Conservation (phyloP, 2,797 vertebrate genomes). For the Tachyglossus aculeatus region DNA sequence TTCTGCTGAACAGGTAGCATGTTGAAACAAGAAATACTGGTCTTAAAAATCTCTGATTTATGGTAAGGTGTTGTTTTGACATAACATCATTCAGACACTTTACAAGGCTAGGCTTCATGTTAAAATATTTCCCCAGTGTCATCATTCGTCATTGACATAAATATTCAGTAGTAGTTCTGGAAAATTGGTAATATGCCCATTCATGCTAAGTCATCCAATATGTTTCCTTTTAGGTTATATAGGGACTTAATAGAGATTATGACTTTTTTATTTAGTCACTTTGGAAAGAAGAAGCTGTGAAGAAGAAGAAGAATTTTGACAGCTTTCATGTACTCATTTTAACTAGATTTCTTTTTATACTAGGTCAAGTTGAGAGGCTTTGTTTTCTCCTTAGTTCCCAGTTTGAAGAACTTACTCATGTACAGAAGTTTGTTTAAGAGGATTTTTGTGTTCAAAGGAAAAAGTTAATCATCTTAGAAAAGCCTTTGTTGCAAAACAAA, state of each 20-base stretch:
- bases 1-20: conserved; percentile 75
- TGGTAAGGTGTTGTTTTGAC: conserved; percentile 77
- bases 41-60: conserved; percentile 75
- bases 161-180: conserved; percentile 65
- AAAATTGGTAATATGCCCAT: conserved; percentile 65
- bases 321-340: conserved; percentile 39
- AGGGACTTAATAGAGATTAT: conserved; percentile 38
- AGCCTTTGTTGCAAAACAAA: conserved; percentile 72
- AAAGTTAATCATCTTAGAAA: conserved; percentile 66
- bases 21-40: conserved; percentile 80
- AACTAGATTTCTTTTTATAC: conserved; percentile 34
- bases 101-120: conserved; percentile 71
- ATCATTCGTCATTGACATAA: conserved; percentile 69
- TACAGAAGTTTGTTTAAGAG: conserved; percentile 61
- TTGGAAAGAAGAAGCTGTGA: conserved; percentile 64
- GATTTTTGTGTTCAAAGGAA: conserved; percentile 63
- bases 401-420: conserved; percentile 50
- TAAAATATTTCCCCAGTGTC: conserved; percentile 71
- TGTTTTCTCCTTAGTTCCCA: conserved; percentile 13
- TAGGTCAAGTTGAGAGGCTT: conserved; percentile 39
- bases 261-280: conserved; percentile 56
- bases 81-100: conserved; percentile 63
- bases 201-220: conserved; percentile 58
- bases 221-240: conserved; percentile 54
- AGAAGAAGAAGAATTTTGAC: conserved; percentile 50